Base-by-base conservation (phyloP, 1,140 invertebrate genomes). In the Campoletis sonorensis region DNA sequence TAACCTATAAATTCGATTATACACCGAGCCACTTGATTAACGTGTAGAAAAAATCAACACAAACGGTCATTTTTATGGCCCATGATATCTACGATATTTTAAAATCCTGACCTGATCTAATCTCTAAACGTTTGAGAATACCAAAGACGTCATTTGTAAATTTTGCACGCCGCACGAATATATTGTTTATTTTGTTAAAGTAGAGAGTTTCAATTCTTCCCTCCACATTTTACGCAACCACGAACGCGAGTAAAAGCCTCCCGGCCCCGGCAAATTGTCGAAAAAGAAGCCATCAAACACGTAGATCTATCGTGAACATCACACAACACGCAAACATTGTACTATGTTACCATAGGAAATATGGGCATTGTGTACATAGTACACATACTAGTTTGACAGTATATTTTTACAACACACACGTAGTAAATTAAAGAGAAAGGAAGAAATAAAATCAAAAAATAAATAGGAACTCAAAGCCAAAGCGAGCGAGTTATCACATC, bases 191-290 rank as follows among this genome's bases (percentile, higher is more conserved):
- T 54, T 54, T 54, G 16, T 54, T 54, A 40, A n/a, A n/a, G n/a
- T n/a, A n/a, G n/a, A n/a, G n/a, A n/a, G n/a, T n/a, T n/a, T n/a
- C n/a, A n/a, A n/a, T n/a, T n/a, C n/a, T n/a, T n/a, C n/a, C n/a
- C n/a, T n/a, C n/a, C n/a, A n/a, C n/a, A n/a, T n/a, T n/a, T n/a
- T n/a, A n/a, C n/a, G n/a, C n/a, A n/a, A n/a, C n/a, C n/a, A n/a
- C n/a, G n/a, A n/a, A n/a, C n/a, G n/a, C n/a, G n/a, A n/a, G n/a
- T 18, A 54, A 33, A 30, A 71, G 68, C 27, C 68, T 71, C 68
- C 68, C 27, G 18, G 51, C n/a, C 18, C 68, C 27, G 18, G 51
- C n/a, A 1, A 54, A 54, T 54, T 54, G 51, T n/a, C 16, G 51
- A 21, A 11, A 21, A 54, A 21, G n/a, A 54, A 54, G 51, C 51